Base-by-base conservation (phyloP, 2,113 vertebrate genomes). In the Dendropsophus ebraccatus region DNA sequence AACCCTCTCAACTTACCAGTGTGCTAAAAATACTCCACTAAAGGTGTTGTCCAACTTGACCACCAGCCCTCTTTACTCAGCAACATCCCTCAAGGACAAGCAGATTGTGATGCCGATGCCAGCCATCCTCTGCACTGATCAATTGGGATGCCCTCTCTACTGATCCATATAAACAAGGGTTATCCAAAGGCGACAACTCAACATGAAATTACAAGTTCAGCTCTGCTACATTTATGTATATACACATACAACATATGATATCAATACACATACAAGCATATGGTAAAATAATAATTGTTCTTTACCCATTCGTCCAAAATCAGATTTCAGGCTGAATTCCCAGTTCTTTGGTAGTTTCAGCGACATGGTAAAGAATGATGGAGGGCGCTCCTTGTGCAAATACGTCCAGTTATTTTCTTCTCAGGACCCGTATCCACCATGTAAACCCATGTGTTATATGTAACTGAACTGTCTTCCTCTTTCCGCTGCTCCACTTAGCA, bases 271-370 rank as follows among this genome's bases (percentile, higher is more conserved):
- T 1, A 32, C 28, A 32, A 11, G 62, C 6, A 32, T 17, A 12
- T 1, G 6, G 1, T 12, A 74, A 25, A 73, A 17, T 70, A 14
- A 50, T 28, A 28, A 1, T 5, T 17, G 56, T 56, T 49, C 87
- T 0, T 85, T 95, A 99, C 98, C 97, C 95, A 99, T 98, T 89
- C 94, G 97, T 2, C 90, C 87, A 62, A 95, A 90, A 69, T 99
- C 97, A 81, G 88, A 87, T 89, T 95, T 96, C 91, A 99, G 92
- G 91, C 93, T 95, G 93, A 99, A 98, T 88, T 99, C 97, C 97
- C 97, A 99, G 92, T 92, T 96, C 87, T 96, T 95, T 70, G 97
- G 96, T 89, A 99, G 91, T 91, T 97, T 99, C 72, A 99, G 94
- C 88, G 98, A 99, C 98, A 99, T 99, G 69, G 73, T 89, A 79